A percentile compares a stretch with the other conserved stretches of the same genome.
Evolutionary conservation across 2,113 vertebrate genomes (phyloP).

Genomic region (Lycocorax pyrrhopterus): DNA sequence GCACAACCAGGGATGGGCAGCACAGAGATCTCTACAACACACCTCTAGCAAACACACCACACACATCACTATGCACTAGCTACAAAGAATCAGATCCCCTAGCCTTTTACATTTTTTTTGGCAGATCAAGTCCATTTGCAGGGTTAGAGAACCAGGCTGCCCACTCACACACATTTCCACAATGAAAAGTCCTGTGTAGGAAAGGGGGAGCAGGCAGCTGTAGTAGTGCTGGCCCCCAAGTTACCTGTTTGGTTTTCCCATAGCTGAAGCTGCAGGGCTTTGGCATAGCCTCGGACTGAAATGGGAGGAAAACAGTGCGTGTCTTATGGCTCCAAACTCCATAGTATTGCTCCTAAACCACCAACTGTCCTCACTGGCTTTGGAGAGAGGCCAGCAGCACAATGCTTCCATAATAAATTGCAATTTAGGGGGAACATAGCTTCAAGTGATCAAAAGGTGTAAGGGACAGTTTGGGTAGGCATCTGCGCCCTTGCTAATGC

Average conservation of each 20-base stretch:
- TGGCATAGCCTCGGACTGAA: neutral
- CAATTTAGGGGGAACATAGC: neutral
- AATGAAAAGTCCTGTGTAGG: neutral
- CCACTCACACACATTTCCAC: neutral
- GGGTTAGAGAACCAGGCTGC: neutral
- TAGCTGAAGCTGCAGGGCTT: slow-evolving; percentile 39
- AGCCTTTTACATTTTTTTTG: neutral
- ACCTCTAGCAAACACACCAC: neutral
- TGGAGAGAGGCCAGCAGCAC: neutral
- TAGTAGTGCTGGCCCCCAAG: neutral
- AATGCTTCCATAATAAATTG: neutral
- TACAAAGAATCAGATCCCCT: neutral
- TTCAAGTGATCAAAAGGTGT: neutral
- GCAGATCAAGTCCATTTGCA: slow-evolving; percentile 8
- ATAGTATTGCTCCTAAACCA: neutral
- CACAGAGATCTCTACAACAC: neutral
- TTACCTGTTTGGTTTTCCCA: slow-evolving; percentile 6
- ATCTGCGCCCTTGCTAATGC: neutral
- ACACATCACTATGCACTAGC: neutral
- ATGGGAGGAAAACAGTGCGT: neutral
- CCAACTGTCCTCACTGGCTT: neutral
- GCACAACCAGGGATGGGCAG: neutral
- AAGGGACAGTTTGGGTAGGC: neutral
- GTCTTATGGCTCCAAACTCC: slow-evolving; percentile 30
- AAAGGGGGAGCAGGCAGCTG: neutral